Conservation (phyloP, 2,797 vertebrate genomes). For the Pseudotriccus pelzelni region DNA sequence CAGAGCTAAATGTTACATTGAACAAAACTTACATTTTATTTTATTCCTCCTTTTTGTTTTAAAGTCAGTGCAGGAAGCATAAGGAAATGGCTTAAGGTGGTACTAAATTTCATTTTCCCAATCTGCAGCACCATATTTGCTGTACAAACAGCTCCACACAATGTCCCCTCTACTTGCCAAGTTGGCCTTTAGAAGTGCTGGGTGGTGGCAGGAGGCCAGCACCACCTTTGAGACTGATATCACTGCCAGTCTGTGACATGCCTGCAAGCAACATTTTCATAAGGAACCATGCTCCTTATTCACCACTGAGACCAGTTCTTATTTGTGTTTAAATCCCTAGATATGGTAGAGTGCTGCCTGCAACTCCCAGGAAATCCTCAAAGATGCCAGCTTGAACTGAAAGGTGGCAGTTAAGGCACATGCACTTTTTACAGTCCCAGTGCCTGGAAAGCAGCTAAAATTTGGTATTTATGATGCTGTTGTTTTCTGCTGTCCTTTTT, state of each 20-base stretch:
- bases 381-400: neutral
- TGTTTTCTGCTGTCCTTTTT: neutral
- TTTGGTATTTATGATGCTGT: neutral
- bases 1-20: neutral
- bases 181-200: neutral
- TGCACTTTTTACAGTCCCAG: neutral
- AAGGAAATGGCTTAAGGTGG: neutral
- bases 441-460: neutral
- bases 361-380: neutral
- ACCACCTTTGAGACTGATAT: neutral
- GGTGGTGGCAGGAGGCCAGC: constrained; percentile 6
- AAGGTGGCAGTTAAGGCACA: neutral
- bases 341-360: neutral
- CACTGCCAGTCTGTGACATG: neutral
- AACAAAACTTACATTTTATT: neutral
- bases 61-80: neutral
- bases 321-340: neutral
- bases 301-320: neutral
- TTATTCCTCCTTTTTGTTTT: neutral
- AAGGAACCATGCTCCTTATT: neutral
- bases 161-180: neutral
- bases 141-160: neutral
- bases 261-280: neutral
- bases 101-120: neutral
- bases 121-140: neutral